Base-by-base conservation (phyloP, 2,797 vertebrate species). In the Ibycter americanus region DNA sequence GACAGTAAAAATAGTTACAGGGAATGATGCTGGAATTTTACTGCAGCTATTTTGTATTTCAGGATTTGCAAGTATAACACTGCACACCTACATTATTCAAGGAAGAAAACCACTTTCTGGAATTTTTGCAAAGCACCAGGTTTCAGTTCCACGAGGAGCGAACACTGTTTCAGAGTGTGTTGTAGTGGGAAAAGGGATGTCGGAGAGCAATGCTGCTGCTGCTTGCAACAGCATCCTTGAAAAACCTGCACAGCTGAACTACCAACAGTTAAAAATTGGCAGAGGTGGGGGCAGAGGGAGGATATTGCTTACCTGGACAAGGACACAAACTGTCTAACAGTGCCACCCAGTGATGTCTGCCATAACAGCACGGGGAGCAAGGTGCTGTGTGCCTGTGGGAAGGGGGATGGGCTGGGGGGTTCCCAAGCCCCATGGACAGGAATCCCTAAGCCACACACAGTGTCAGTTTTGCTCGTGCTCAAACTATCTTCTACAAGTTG, bases 261-360 rank as follows among this genome's bases (percentile, higher is more conserved):
- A 3, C 27, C 13, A 26, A 68, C 86, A 42, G 62, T 40, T 58
- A 15, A 31, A 73, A 62, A 44, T 5, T 54, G 90, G 19, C 46
- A 38, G 58, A 26, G 40, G 79, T 15, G 52, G 20, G 31, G 27
- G n/a, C 26, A 17, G 67, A 14, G 7, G 42, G 52, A 52, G 54
- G 77, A 6, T 63, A 27, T 38, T 32, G 52, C 82, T 87, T 91
- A 92, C 95, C 95, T 91, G 85, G 95, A 42, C 18, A 66, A 22
- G 81, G 90, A 89, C 87, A 66, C n/a, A 88, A 96, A 80, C 63
- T 95, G 95, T 94, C 94, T 96, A 63, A 97, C 95, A 96, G 95
- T 96, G 95, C 96, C 95, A 96, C 96, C 96, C 95, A 96, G 97
- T 97, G 97, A 40, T 96, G 77, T 54, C 74, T 96, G 74, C 74